Evolutionary conservation across 2,113 vertebrate species (phyloP), one percentile per base, ranked within the genome.

Genomic region (Indicator indicator): DNA sequence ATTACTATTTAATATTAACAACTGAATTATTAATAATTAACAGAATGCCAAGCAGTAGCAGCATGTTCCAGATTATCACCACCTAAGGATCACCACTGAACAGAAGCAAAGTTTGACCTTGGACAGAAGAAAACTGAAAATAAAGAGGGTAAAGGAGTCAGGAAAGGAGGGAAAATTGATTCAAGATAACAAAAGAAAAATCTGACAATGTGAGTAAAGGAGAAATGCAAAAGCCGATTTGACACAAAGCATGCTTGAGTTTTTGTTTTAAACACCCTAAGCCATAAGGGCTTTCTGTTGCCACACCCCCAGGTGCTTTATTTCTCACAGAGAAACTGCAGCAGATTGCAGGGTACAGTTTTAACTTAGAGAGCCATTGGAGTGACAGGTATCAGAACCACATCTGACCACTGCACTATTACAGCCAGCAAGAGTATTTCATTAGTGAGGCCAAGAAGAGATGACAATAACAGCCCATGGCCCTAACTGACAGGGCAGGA

Each of bases 1-100:
- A 52, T 69, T 80, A 67, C 24, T 79, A 38, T 2, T 94, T 75
- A 95, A 90, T 90, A 96, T 89, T 93, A 94, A 83, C 83, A 95
- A 86, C 54, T 19, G 19, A 33, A 90, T 94, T 91, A 88, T 62
- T 86, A 81, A 96, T 85, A 92, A 90, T 65, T 82, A 84, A 89
- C 69, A 71, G 16, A 68, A 82, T 44, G 33, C 9, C 24, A 89
- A 86, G 65, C 10, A 84, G 75, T 56, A 71, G 40, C 75, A 74
- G 32, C 55, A 54, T 91, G 80, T 90, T 55, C 17, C 76, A 95
- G 68, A 91, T 94, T 86, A 75, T 19, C 69, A 36, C 30, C 77
- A 81, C 71, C 83, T 79, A 48, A 73, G 78, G 46, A 87, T 76
- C 76, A 44, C 44, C 38, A 33, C 12, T 32, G 59, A 54, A 81